Evolutionary conservation across 2,113 vertebrate species (phyloP), one percentile per base, ranked within the genome.

Genomic region (Australoheros scitulus): DNA sequence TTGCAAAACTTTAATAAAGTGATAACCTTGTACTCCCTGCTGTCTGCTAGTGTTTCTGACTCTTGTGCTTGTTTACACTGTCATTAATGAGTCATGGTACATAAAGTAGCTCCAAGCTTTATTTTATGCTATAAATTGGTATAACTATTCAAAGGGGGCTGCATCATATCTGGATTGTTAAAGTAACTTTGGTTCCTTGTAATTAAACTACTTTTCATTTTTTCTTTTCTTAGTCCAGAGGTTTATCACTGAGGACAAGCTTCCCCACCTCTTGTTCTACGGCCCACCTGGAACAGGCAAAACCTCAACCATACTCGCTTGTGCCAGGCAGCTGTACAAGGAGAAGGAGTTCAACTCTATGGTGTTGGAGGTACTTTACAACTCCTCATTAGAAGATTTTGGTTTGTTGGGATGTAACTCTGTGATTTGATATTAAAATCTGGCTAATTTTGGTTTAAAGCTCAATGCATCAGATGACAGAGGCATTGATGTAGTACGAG

Each of bases 261-360:
- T 99, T 50, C 98, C 98, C 0, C 98, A 99, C 32, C 96, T 99
- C 5, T 94, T 99, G 68, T 96, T 99, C 83, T 99, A 99, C n/a
- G 98, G 98, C 0, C 98, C 98, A 0, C 98, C 98, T 0, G 98
- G 98, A 11, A 99, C 98, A 1, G 98, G 98, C 0, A 99, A 99
- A 92, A 99, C 98, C 2, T 99, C 98, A 11, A 98, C 98, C 79
- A 99, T 99, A 90, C 96, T 99, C 0, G 98, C 98, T 20, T 98
- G 97, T 56, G 97, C 98, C 50, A 95, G 83, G 81, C 97, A 99
- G 93, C 97, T 99, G 1, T 99, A 98, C 91, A 97, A 95, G 91
- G 96, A 96, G 2, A 97, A 96, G 82, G 98, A 99, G 83, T 98
- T 98, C 41, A 96, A 95, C 82, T 98, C 98, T 56, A 99, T 99